Evolutionary conservation across 2,888 invertebrate genomes (phyloP).

Genomic region (Drosophila mayaguana): DNA sequence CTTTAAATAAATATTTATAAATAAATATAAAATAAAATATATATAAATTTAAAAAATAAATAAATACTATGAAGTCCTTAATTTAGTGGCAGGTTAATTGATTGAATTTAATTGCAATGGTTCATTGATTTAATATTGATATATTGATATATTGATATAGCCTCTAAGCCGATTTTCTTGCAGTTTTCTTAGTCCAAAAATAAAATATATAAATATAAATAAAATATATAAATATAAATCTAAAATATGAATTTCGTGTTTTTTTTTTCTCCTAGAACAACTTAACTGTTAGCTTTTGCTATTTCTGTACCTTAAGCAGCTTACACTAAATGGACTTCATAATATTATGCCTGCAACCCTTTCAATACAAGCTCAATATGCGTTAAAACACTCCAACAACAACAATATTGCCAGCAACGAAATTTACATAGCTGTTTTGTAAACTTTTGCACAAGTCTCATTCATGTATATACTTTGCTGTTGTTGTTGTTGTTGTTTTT

Average conservation of each 20-base stretch:
- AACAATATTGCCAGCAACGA: background rate
- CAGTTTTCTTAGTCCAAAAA: too few species aligned
- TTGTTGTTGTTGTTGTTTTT: conserved; percentile 26
- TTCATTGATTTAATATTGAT: too few species aligned
- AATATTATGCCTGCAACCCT: conserved; percentile 12
- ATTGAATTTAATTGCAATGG: too few species aligned
- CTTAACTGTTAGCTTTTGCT: background rate
- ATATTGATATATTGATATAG: too few species aligned
- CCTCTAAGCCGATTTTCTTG: too few species aligned
- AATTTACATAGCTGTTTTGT: conserved; percentile 38
- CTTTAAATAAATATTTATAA: too few species aligned
- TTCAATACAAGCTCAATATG: conserved; percentile 58
- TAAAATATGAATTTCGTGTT: conserved; percentile 10
- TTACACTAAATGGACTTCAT: conserved; percentile 1
- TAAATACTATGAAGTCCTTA: too few species aligned
- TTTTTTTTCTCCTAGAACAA: background rate
- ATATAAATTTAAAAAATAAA: too few species aligned
- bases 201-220: too few species aligned
- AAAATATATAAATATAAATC: too few species aligned
- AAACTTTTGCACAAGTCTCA: conserved; percentile 45
- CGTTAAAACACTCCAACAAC: conserved; percentile 29
- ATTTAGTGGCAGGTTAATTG: too few species aligned
- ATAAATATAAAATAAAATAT: too few species aligned
- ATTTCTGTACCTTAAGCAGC: conserved; percentile 6
- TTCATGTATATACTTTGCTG: conserved; percentile 29